These are phyloP conservation scores for Clytia hemisphaerica DNA, from an alignment of 30 jellyfish, hydroid and myxozoan genomes.

Conservation along the genomic window DNA sequence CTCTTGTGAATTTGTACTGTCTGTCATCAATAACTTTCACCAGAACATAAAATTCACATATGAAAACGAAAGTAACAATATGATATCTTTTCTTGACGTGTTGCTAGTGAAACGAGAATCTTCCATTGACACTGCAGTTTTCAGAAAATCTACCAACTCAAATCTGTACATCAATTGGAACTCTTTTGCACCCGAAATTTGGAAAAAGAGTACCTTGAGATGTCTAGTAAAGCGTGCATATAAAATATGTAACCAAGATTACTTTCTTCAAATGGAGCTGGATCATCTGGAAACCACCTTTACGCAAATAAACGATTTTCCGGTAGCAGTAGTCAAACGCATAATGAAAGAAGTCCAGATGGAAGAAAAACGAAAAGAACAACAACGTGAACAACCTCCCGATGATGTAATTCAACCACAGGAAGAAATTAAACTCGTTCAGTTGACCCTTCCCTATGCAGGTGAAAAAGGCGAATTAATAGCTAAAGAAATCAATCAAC, in stretches of 20 bases:
- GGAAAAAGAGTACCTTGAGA: conserved; percentile 36
- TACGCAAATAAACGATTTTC: conserved; percentile 19
- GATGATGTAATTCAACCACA: too few relatives aligned
- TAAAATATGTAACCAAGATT: conserved; percentile 24
- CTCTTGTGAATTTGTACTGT: background rate
- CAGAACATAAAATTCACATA: conserved; percentile 26
- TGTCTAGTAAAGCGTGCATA: conserved; percentile 17
- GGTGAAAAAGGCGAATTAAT: too few relatives aligned
- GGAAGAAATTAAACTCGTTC: too few relatives aligned
- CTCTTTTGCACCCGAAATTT: conserved; percentile 31
- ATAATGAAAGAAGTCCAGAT: too few relatives aligned
- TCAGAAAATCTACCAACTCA: conserved; percentile 12
- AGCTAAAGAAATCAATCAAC: too few relatives aligned
- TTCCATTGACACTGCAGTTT: conserved; percentile 7
- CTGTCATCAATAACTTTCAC: background rate
- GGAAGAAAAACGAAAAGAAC: too few relatives aligned
- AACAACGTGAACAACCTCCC: too few relatives aligned
- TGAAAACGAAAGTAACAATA: conserved; percentile 17
- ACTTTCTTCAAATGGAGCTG: conserved; percentile 17
- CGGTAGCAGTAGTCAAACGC: too few relatives aligned
- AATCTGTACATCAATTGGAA: too few relatives aligned
- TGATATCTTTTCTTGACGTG: conserved; percentile 7
- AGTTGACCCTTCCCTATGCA: too few relatives aligned
- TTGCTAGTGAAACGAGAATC: background rate
- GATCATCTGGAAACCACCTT: too few relatives aligned